Base-by-base conservation (phyloP, 2,113 vertebrate species). In the Scopus umbretta region DNA sequence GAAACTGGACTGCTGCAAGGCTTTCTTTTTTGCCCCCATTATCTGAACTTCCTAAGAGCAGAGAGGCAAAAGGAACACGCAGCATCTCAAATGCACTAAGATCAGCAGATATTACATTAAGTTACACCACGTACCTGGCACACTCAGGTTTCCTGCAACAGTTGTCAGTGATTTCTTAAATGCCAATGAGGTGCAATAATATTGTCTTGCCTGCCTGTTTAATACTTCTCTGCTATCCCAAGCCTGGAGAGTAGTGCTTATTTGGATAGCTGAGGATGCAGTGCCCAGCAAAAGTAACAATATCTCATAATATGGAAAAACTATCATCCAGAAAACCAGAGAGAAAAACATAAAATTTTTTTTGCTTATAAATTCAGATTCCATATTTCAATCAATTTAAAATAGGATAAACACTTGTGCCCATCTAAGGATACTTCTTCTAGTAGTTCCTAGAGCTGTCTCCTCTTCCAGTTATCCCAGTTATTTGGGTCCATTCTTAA, bases 1-100 rank as follows among this genome's bases (percentile, higher is more conserved):
- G n/a, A 74, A 72, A 59, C 15, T 2, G 2, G 45, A 19, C 18
- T 40, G 27, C 27, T 67, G 30, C 42, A 66, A 36, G 49, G 13
- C 15, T 47, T 19, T 13, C 22, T 10, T 12, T 1, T 1, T 2
- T 4, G 4, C 3, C 3, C 30, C 30, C 22, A 4, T 55, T 68
- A 42, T 30, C 58, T 55, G n/a, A 66, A 38, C 63, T 55, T 29
- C 40, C 6, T 16, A 13, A 14, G 13, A 58, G 42, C 36, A 36
- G 63, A 42, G 42, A 80, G 29, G 43, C 25, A 63, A 62, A 29
- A 59, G 40, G 49, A 91, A 27, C 1, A 1, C 47, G 40, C 38
- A 76, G 43, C 26, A 45, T 26, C 78, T 73, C 76, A 45, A 65
- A 83, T 2, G 2, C 25, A 11, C 29, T 0, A 3, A 65, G 43